A percentile compares a stretch with the other conserved stretches of the same genome.
Evolutionary conservation across 1,140 invertebrate species (phyloP).

Genomic region (Neotoxoptera formosana): DNA sequence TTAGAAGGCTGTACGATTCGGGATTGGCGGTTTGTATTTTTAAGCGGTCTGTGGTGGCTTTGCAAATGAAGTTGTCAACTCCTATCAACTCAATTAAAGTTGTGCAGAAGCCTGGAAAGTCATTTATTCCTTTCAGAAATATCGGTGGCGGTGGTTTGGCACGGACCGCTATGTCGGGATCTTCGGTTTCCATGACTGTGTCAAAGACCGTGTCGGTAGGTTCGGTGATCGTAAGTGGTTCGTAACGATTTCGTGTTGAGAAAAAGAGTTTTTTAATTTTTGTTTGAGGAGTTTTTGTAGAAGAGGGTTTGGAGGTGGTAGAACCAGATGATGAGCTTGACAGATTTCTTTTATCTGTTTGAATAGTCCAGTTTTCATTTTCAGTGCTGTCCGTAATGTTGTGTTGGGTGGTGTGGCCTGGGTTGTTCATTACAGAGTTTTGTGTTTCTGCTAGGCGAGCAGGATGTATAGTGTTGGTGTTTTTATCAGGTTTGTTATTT

Average conservation of each 20-base stretch:
- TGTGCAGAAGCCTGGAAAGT: neutral
- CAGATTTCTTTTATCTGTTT: too few relatives aligned
- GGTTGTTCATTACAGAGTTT: too few relatives aligned
- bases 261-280: neutral
- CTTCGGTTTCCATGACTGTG: neutral
- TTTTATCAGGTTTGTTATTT: too few relatives aligned
- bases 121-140: neutral
- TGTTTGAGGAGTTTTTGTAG: neutral
- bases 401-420: too few relatives aligned
- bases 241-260: neutral
- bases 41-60: neutral
- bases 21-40: neutral
- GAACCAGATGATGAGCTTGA: neutral
- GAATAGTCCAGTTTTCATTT: too few relatives aligned
- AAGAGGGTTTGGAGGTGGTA: neutral
- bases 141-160: slow-evolving; percentile 16
- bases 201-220: neutral
- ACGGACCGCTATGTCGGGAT: neutral
- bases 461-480: too few relatives aligned
- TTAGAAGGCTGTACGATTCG: neutral
- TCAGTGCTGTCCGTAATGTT: too few relatives aligned
- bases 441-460: too few relatives aligned
- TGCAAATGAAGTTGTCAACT: slow-evolving; percentile 24
- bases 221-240: slow-evolving; percentile 1
- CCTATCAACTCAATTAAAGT: neutral